Evolutionary conservation across 2,797 vertebrate species (phyloP), one percentile per base, ranked within the genome.

Genomic region (Halcyon badia): DNA sequence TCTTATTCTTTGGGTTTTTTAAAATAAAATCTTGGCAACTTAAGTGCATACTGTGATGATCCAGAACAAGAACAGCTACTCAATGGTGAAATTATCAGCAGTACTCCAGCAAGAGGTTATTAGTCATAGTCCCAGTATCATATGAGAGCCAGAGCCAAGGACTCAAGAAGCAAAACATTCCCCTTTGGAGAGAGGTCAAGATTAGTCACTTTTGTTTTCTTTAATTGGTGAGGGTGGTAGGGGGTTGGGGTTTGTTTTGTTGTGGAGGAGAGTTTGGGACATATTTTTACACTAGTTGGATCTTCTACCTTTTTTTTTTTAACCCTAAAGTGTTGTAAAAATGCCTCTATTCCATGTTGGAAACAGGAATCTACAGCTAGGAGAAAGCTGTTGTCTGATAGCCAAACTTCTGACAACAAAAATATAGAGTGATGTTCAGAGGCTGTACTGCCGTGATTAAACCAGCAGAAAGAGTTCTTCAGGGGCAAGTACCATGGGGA

Each of bases 41-140:
- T 52, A n/a, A 87, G 66, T 78, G 78, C 71, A n/a, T 83, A 17
- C 64, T 96, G 22, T 41, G 89, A 96, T 91, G 89, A 96, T 92
- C 89, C 96, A 95, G 95, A 92, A 94, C 49, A 5, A 96, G 94
- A 96, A 90, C 93, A 97, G 93, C 96, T 97, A 96, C 92, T 97
- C 97, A 92, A 68, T 85, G 69, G 96, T 96, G 96, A 97, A 97
- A 97, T 97, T 97, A 97, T 97, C 97, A 97, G 95, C 97, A 96
- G 94, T 93, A 20, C 80, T 89, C 81, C 68, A 5, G 94, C 94
- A 93, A 96, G 97, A 89, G 70, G 92, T 89, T 96, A 96, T 97
- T 97, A 97, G 93, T 97, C 95, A 97, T 95, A 96, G 96, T 90
- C 94, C 94, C 92, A 94, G 94, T 96, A 97, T 97, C 96, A 87